Evolutionary conservation across 2,113 vertebrate genomes (phyloP), one percentile per base, ranked within the genome.

Genomic region (Illadopsis cleaveri): DNA sequence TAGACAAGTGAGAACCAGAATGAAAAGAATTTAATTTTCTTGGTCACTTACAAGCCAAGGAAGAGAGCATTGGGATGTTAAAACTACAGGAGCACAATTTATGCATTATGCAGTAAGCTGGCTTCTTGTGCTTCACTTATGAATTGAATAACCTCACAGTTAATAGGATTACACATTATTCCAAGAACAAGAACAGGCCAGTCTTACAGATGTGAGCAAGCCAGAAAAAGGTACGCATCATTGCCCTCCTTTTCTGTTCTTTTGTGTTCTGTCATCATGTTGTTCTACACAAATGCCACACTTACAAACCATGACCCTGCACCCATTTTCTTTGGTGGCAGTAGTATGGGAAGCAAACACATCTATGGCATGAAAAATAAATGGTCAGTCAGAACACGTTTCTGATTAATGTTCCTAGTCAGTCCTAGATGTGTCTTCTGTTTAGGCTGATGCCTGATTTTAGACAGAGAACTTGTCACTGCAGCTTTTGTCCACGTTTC

Each of bases 101-200:
- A 57, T 76, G 58, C 50, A 44, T 93, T 88, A 37, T 30, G 61
- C 65, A 92, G 53, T 75, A 82, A 88, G 51, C 66, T 90, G 50
- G 35, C 60, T 82, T 96, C 57, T 91, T 85, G 50, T 85, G 44
- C 84, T 87, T 96, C 62, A 72, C 35, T 85, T 83, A 31, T 70
- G 93, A 96, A 88, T 77, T 91, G 66, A 85, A 85, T 85, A 90
- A 73, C 62, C 50, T 91, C 69, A 61, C 82, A 83, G 94, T 91
- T 96, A 96, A 94, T 91, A 95, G 93, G 91, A 95, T 96, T 95
- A 94, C 82, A 86, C 33, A 53, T 93, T 91, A 90, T 95, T 90
- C 50, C 58, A 84, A 70, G 86, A 91, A 82, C 72, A 92, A 84
- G 86, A 92, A 93, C 76, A 94, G 40, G 54, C 54, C 56, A 81